Conservation (phyloP, 2,888 invertebrate species). For the Lymantria dispar region DNA sequence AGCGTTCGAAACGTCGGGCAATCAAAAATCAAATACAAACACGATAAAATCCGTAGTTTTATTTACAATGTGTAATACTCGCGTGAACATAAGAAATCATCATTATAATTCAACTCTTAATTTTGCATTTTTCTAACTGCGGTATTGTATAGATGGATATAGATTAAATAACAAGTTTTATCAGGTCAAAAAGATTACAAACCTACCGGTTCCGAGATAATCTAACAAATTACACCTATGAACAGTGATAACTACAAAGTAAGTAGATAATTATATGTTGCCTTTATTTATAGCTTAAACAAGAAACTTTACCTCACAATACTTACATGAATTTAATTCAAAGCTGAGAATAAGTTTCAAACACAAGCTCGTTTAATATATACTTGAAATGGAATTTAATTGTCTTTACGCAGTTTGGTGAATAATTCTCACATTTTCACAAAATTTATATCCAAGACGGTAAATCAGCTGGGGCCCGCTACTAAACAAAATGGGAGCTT, state of each 20-base stretch:
- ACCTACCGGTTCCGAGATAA: constrained; percentile 1
- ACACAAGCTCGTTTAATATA: constrained; percentile 20
- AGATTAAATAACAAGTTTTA: neutral
- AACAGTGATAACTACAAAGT: constrained; percentile 5
- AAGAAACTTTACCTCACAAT: neutral
- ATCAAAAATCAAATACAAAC: no score
- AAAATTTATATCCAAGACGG: constrained; percentile 74
- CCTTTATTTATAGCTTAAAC: constrained; percentile 3
- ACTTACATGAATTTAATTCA: constrained; percentile 5
- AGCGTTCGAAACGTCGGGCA: no score
- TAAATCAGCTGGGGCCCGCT: constrained; percentile 76
- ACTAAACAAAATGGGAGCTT: constrained; percentile 77
- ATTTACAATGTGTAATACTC: no score
- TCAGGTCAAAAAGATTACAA: neutral
- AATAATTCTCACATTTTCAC: constrained; percentile 61
- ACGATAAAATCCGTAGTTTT: no score
- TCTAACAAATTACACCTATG: constrained; percentile 3
- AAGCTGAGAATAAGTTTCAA: constrained; percentile 18
- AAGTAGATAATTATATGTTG: constrained; percentile 8
- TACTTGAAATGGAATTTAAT: constrained; percentile 34
- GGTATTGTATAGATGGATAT: no score
- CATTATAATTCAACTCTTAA: no score
- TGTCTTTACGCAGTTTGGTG: constrained; percentile 47
- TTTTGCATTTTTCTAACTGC: no score
- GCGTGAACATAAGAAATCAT: no score